These are phyloP conservation scores for Corticium candelabrum DNA, from an alignment of 37 sponge, comb jelly and placozoan species.

Conservation along the genomic window DNA sequence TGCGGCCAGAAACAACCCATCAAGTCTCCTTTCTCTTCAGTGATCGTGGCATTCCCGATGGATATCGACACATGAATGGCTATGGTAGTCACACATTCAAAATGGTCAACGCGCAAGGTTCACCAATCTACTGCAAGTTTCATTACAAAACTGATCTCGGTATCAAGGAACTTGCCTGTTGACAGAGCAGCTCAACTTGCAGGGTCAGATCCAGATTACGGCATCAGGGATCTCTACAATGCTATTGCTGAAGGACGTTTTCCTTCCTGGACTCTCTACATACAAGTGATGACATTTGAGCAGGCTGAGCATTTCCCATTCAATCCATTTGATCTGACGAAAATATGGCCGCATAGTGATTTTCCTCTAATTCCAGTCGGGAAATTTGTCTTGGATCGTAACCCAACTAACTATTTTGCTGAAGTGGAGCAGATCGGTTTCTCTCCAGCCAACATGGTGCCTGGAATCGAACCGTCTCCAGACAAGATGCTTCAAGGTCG, in stretches of 20 bases:
- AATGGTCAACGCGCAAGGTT: slow-evolving; percentile 48
- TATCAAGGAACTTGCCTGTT: slow-evolving; percentile 20
- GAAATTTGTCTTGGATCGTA: slow-evolving; percentile 45
- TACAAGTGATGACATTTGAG: slow-evolving; percentile 83
- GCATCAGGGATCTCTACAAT: slow-evolving; percentile 61
- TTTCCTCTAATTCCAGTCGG: slow-evolving; percentile 79
- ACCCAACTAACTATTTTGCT: slow-evolving; percentile 74
- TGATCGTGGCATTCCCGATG: slow-evolving; percentile 79
- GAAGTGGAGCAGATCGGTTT: slow-evolving; percentile 81
- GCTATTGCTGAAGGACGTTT: slow-evolving; percentile 48
- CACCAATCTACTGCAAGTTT: slow-evolving; percentile 73
- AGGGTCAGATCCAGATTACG: slow-evolving; percentile 59
- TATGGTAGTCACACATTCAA: slow-evolving; percentile 86
- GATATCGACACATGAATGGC: slow-evolving; percentile 76
- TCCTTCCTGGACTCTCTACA: slow-evolving; percentile 69
- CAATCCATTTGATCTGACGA: slow-evolving; percentile 85
- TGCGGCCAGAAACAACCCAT: slow-evolving; percentile 78
- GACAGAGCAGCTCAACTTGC: slow-evolving; percentile 41
- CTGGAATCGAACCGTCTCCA: slow-evolving; percentile 79
- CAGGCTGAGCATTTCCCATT: slow-evolving; percentile 52
- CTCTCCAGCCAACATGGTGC: slow-evolving; percentile 78
- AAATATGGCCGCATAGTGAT: slow-evolving; percentile 83
- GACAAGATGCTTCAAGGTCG: slow-evolving; percentile 86
- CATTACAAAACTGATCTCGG: slow-evolving; percentile 38
- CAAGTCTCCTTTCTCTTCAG: slow-evolving; percentile 77